phyloP scores from a whole-genome alignment of 2,113 vertebrate genomes.

The Sander lucioperca region DNA sequence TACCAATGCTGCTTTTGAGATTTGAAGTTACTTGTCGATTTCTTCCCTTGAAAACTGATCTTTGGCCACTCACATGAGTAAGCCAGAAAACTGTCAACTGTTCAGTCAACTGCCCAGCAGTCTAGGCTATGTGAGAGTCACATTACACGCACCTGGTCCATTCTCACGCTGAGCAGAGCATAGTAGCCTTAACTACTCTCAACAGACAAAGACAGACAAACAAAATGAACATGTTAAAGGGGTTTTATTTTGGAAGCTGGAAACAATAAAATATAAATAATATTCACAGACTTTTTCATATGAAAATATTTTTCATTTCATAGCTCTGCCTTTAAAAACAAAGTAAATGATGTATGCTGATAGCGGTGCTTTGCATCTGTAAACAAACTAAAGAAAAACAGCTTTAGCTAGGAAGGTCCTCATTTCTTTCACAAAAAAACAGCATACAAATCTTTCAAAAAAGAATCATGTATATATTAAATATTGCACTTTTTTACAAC shows the following conservation, averaged over 20 bases:
- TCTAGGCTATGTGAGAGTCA: slow-evolving; percentile 44
- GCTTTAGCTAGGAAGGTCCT: slow-evolving; percentile 40
- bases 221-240: slow-evolving; percentile 32
- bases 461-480: slow-evolving; percentile 59
- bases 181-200: background rate
- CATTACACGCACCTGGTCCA: slow-evolving; percentile 47
- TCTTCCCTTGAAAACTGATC: slow-evolving; percentile 5
- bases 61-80: slow-evolving; percentile 1
- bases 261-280: slow-evolving; percentile 84
- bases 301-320: slow-evolving; percentile 80
- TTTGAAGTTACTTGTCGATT: slow-evolving; percentile 2
- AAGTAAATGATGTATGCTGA: slow-evolving; percentile 32
- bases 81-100: slow-evolving; percentile 22
- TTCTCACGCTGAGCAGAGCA: slow-evolving; percentile 24
- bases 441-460: slow-evolving; percentile 26
- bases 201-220: slow-evolving; percentile 13
- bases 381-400: slow-evolving; percentile 41
- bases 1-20: slow-evolving; percentile 21
- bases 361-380: slow-evolving; percentile 47
- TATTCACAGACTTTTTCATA: slow-evolving; percentile 75
- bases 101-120: background rate
- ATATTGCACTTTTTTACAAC: slow-evolving; percentile 91
- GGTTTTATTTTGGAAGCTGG: slow-evolving; percentile 77
- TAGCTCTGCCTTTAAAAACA: slow-evolving; percentile 61
- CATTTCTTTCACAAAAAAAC: slow-evolving; percentile 41